Evolutionary conservation across 2,797 vertebrate species (phyloP).

Genomic region (Acanthis flammea): DNA sequence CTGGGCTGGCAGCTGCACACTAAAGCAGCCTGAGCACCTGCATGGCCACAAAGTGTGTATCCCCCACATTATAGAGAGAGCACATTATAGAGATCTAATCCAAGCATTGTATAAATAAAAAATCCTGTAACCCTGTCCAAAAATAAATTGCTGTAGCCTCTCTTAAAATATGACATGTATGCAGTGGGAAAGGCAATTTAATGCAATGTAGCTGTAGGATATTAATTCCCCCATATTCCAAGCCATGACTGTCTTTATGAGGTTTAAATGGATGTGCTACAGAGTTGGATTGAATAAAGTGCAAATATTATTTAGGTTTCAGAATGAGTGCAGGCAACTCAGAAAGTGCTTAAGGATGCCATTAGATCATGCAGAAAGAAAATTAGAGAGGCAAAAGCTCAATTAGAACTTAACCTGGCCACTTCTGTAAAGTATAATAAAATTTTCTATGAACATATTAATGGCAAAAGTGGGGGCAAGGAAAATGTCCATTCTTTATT

Average conservation of each 20-base stretch:
- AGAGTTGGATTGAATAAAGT: not conserved
- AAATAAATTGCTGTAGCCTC: not conserved
- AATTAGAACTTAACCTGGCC: not conserved
- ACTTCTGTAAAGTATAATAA: not conserved
- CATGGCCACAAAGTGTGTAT: not conserved
- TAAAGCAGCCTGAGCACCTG: not conserved
- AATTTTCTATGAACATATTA: not conserved
- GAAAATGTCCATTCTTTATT: not conserved
- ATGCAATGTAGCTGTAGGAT: rapidly evolving
- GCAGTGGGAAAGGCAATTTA: not conserved
- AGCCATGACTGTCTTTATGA: not conserved
- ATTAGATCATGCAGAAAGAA: not conserved
- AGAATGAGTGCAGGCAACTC: not conserved
- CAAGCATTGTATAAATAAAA: not conserved
- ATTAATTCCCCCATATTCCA: not conserved
- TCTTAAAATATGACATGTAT: not conserved
- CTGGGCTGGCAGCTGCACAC: not conserved
- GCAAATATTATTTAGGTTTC: not conserved
- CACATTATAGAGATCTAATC: not conserved
- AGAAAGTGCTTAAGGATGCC: not conserved
- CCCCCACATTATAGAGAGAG: not conserved
- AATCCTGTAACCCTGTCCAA: not conserved
- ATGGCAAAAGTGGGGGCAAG: not conserved
- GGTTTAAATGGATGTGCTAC: not conserved
- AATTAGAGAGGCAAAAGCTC: not conserved